These are phyloP conservation scores for Stichodactyla helianthus DNA, from an alignment of 64 coral and sea anemone genomes.

Conservation along the genomic window DNA sequence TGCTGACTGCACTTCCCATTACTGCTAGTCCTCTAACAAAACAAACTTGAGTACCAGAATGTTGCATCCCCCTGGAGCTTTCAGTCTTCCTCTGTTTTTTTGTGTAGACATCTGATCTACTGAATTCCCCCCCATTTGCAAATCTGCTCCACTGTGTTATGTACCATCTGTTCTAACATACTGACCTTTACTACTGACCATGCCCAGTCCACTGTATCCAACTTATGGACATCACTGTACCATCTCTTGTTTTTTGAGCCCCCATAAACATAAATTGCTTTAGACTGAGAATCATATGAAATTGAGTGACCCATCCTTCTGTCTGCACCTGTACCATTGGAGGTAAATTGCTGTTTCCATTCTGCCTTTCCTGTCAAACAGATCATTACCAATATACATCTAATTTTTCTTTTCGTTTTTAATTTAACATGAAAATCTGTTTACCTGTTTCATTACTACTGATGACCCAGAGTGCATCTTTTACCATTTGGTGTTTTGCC, in stretches of 20 bases:
- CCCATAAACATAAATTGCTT: conserved; percentile 72
- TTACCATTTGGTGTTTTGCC: conserved; percentile 68
- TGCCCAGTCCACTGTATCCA: conserved; percentile 50
- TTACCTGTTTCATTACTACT: conserved; percentile 34
- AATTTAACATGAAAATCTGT: neutral
- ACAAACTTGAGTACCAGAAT: too few species aligned
- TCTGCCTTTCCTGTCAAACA: neutral
- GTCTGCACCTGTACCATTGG: conserved; percentile 50
- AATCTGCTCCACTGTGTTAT: too few species aligned
- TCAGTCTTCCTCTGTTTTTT: too few species aligned
- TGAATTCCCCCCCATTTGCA: too few species aligned
- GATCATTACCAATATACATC: neutral
- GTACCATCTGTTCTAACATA: neutral
- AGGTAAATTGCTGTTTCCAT: neutral
- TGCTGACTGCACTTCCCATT: too few species aligned
- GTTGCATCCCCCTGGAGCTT: too few species aligned
- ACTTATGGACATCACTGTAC: conserved; percentile 78
- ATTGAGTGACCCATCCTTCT: conserved; percentile 79
- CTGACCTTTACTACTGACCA: conserved; percentile 43
- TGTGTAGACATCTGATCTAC: too few species aligned
- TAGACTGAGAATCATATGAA: conserved; percentile 37
- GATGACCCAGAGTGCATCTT: conserved; percentile 74
- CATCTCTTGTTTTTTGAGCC: conserved; percentile 88
- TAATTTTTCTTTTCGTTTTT: too few species aligned
- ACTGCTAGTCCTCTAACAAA: too few species aligned